Percentiles rank a stretch among this genome's conserved stretches.
phyloP scores from a whole-genome alignment of 1,140 invertebrate species.

The Pararge aegeria region DNA sequence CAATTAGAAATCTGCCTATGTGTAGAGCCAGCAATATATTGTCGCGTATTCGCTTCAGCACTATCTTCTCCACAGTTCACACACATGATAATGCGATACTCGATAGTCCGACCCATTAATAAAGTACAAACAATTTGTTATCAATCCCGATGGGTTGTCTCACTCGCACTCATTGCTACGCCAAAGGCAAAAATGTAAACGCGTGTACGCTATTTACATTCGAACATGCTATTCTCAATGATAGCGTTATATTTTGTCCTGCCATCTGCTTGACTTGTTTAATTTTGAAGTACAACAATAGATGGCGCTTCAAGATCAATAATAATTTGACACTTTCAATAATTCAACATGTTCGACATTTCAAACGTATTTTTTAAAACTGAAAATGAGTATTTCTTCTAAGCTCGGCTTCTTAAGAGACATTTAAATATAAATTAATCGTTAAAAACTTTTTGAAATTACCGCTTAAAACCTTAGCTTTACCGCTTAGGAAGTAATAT shows the following conservation, averaged over 20 bases:
- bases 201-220: background rate
- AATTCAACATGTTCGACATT: no score
- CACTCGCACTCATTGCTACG: slow-evolving; percentile 27
- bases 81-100: slow-evolving; percentile 17
- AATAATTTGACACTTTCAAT: background rate
- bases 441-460: no score
- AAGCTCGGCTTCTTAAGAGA: no score
- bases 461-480: no score
- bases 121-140: slow-evolving; percentile 8
- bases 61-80: background rate
- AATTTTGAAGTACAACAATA: slow-evolving; percentile 17
- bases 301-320: slow-evolving; percentile 38
- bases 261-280: slow-evolving; percentile 35
- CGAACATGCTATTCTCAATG: slow-evolving; percentile 7
- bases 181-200: background rate
- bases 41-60: background rate
- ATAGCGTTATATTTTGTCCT: slow-evolving; percentile 1
- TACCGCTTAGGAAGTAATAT: background rate
- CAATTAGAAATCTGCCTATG: slow-evolving; percentile 20
- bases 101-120: slow-evolving; percentile 18
- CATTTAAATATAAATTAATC: no score
- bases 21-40: background rate
- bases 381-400: no score
- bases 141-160: slow-evolving; percentile 30
- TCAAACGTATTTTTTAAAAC: no score